Conservation (phyloP, 2,888 invertebrate genomes). For the Lepidonotus clava region DNA sequence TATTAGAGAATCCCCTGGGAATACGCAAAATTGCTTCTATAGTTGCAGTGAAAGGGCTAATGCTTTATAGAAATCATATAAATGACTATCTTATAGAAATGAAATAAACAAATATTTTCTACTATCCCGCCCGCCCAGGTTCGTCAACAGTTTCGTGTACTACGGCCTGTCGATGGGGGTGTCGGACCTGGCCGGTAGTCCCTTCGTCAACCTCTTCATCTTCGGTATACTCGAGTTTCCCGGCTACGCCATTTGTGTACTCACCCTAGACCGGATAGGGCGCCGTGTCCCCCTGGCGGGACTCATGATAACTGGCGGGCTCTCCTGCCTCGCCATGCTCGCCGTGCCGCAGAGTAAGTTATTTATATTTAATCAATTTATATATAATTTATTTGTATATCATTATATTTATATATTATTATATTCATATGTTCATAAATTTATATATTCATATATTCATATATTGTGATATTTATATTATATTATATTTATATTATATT, state of each 20-base stretch:
- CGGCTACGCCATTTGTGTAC: conserved; percentile 43
- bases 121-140: conserved; percentile 57
- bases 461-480: no score
- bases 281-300: conserved; percentile 46
- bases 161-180: conserved; percentile 63
- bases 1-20: no score
- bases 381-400: no score
- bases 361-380: neutral
- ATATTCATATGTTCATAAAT: no score
- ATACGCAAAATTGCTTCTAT: no score
- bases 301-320: conserved; percentile 56
- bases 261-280: conserved; percentile 59
- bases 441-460: no score
- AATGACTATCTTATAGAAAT: neutral
- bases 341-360: conserved; percentile 52
- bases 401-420: no score
- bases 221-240: conserved; percentile 59
- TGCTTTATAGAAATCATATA: no score
- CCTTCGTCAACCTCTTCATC: conserved; percentile 63
- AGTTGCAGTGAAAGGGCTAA: no score
- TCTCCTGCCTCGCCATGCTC: conserved; percentile 56
- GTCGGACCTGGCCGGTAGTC: conserved; percentile 59
- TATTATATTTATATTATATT: no score
- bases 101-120: neutral
- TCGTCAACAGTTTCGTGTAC: conserved; percentile 63